phyloP scores from a whole-genome alignment of 1,140 invertebrate genomes.

The Anoplophora glabripennis region DNA sequence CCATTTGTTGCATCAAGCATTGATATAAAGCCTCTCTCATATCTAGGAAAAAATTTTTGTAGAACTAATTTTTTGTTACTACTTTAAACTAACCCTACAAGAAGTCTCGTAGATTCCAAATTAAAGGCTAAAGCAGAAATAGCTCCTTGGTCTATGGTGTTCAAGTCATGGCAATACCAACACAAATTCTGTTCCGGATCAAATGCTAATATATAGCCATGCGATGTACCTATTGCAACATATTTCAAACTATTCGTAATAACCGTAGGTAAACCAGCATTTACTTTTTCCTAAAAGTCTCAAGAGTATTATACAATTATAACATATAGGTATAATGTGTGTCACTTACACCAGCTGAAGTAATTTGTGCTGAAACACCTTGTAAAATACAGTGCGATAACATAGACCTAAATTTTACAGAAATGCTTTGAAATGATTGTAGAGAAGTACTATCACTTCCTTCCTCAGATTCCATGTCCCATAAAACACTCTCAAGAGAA shows the following conservation, averaged over 20 bases:
- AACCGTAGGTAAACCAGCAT: constrained; percentile 84
- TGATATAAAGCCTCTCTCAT: constrained; percentile 79
- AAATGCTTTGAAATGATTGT: constrained; percentile 52
- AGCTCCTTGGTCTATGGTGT: constrained; percentile 70
- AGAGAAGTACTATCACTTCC: constrained; percentile 56
- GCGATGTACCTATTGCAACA: constrained; percentile 88
- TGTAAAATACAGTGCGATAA: constrained; percentile 78
- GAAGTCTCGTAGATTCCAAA: constrained; percentile 77
- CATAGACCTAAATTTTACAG: constrained; percentile 61
- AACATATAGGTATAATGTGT: background rate
- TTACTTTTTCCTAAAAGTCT: constrained; percentile 73
- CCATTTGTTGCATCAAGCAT: constrained; percentile 79
- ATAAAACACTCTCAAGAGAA: constrained; percentile 82
- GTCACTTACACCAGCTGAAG: constrained; percentile 68
- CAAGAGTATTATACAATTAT: background rate
- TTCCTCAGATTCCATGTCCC: constrained; percentile 66
- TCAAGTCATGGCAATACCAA: constrained; percentile 75
- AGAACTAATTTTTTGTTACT: constrained; percentile 6
- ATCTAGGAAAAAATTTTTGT: constrained; percentile 43
- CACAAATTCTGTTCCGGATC: constrained; percentile 79
- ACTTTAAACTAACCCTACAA: constrained; percentile 66
- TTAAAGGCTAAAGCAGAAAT: constrained; percentile 87
- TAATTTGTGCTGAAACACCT: constrained; percentile 82
- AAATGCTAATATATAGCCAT: constrained; percentile 88
- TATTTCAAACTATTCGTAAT: constrained; percentile 73